A percentile compares a stretch with the other conserved stretches of the same genome.
phyloP scores from a whole-genome alignment of 2,888 invertebrate species.

The Lochmaea crataegi region DNA sequence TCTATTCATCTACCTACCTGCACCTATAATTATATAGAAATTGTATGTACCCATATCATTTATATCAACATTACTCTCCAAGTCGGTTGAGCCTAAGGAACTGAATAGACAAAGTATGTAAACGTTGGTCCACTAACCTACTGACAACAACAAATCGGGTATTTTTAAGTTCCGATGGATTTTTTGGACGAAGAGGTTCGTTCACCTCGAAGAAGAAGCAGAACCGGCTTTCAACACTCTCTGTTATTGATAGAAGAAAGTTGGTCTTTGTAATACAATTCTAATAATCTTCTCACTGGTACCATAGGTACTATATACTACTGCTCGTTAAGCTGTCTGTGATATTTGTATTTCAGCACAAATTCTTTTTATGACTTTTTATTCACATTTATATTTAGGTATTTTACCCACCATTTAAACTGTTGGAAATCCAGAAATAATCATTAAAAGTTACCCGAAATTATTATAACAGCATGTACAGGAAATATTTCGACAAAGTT shows the following conservation, averaged over 20 bases:
- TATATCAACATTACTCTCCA: conserved; percentile 22
- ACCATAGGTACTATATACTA: no score
- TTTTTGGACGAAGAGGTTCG: conserved; percentile 52
- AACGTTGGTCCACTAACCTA: conserved; percentile 57
- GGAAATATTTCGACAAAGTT: no score
- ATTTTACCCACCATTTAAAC: no score
- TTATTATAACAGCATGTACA: no score
- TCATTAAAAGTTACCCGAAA: no score
- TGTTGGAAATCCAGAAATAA: no score
- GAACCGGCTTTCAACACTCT: conserved; percentile 16
- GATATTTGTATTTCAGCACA: no score
- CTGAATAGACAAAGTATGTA: conserved; percentile 48
- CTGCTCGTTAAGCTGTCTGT: no score
- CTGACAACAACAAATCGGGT: conserved; percentile 57
- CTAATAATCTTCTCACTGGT: no score
- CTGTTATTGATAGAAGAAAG: neutral
- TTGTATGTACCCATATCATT: conserved; percentile 29
- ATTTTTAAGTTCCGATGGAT: conserved; percentile 52
- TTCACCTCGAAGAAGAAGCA: conserved; percentile 47
- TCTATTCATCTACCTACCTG: conserved; percentile 33
- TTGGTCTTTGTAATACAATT: neutral
- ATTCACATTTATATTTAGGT: no score
- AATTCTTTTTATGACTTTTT: no score
- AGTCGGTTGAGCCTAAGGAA: conserved; percentile 29
- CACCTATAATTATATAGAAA: conserved; percentile 35